Conservation (phyloP, 2,113 vertebrate species). For the Herpailurus yagouaroundi region DNA sequence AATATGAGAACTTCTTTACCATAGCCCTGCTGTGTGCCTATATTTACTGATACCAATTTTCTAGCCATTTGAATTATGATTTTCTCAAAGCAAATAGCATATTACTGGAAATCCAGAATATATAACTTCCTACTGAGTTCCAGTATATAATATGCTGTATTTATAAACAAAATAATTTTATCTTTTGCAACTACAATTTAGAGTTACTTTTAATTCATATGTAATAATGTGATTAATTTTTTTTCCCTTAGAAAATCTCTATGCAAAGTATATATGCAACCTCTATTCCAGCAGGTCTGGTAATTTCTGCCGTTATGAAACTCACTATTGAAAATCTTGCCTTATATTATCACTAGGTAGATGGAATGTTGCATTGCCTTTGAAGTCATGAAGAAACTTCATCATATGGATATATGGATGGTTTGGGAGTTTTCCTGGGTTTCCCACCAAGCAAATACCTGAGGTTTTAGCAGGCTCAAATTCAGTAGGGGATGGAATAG, state of each 20-base stretch:
- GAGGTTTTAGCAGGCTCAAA: background rate
- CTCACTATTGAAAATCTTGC: background rate
- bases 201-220: slow-evolving; percentile 22
- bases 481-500: background rate
- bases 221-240: background rate
- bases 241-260: background rate
- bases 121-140: slow-evolving; percentile 4
- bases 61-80: background rate
- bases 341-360: background rate
- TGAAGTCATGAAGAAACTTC: background rate
- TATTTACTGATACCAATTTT: background rate
- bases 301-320: background rate
- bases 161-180: slow-evolving; percentile 47
- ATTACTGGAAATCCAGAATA: background rate
- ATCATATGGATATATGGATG: background rate
- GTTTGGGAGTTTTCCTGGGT: background rate
- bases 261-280: background rate
- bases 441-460: background rate
- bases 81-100: background rate
- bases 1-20: background rate
- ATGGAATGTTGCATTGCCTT: background rate
- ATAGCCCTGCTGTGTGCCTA: background rate
- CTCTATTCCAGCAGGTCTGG: background rate
- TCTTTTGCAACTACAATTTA: slow-evolving; percentile 39
- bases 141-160: background rate